Evolutionary conservation across 2,888 invertebrate genomes (phyloP), one percentile per base, ranked within the genome.

Genomic region (Clostera curtula): DNA sequence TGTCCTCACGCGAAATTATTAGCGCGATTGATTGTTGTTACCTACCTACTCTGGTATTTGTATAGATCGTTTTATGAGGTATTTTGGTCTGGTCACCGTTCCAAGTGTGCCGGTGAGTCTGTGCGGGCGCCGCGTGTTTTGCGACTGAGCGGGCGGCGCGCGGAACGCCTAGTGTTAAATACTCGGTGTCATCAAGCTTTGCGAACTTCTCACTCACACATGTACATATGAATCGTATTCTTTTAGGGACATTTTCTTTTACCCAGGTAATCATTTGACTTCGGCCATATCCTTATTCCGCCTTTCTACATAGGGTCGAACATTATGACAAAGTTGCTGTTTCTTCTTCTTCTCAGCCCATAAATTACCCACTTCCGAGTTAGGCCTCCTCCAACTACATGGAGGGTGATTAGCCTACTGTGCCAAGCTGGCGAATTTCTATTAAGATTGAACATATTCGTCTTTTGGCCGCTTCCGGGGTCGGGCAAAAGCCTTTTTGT

Each of bases 121-220:
- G 63, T 60, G 69, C 61, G 50, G 58, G 60, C 57, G 65, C 56
- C 65, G 71, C 68, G 69, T 61, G 57, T 43, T 43, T 56, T 48
- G 65, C 67, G 68, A 72, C 75, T 80, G 77, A 76, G 63, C 75
- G 64, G 65, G 55, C 62, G 58, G 62, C 72, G 64, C 64, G 60
- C 63, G 61, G 41, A 63, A 41, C 58, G 51, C 65, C 62, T 68
- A 67, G 73, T 77, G 77, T 77, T 79, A 82, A 74, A 82, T 77
- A 75, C 75, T 55, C 65, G 62, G 64, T 58, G 66, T 63, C 73
- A 64, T 66, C 66, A 64, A 57, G 68, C 66, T 63, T 51, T 52
- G 55, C 61, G 61, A 61, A 67, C 66, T 66, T 64, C 65, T 59
- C 60, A 62, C 62, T 64, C 64, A 66, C 64, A 58, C 54, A 54